Base-by-base conservation (phyloP, 2,888 invertebrate species). In the Limnephilus lunatus region DNA sequence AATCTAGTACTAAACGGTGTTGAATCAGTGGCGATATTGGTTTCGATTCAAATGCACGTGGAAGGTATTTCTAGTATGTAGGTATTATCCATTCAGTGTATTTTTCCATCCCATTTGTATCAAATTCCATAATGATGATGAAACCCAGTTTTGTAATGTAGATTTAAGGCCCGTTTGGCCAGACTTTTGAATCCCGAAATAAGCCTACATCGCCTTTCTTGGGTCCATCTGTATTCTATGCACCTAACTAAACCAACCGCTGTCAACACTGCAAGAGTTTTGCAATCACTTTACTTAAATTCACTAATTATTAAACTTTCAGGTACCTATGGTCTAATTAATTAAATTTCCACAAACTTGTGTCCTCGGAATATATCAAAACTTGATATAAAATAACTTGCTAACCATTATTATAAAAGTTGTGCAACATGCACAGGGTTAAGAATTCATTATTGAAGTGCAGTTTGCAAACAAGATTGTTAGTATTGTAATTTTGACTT, bases 291-390 rank as follows among this genome's bases (percentile, higher is more conserved):
- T 68, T 35, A 32, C 19, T 83, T 35, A 83, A 83, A 83, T 83
- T 83, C 19, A 83, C 83, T 83, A 83, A 86, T 86, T 86, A 86
- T 86, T 48, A 35, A 86, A 86, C n/a, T 48, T 35, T 35, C 83
- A 25, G 19, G 32, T 39, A 25, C 35, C 25, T 86, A n/a, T 12
- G 39, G 48, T 86, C n/a, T 86, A 85, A 86, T 48, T 19, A 53
- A 19, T 53, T 86, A 86, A 48, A 48, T 86, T 35, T 15, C 25
- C 11, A 14, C 44, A 48, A 86, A 86, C 44, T 86, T 12, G 48
- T 86, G 44, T n/a, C 86, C 86, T 19, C 68, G 68, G 14, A n/a
- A 86, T 86, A 14, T 44, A 35, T 25, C 35, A 30, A 85, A 86
- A 86, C 86, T 86, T 44, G 2, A 30, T n/a, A 86, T 30, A 48